phyloP scores from a whole-genome alignment of 2,113 vertebrate genomes.

The Ahaetulla prasina region DNA sequence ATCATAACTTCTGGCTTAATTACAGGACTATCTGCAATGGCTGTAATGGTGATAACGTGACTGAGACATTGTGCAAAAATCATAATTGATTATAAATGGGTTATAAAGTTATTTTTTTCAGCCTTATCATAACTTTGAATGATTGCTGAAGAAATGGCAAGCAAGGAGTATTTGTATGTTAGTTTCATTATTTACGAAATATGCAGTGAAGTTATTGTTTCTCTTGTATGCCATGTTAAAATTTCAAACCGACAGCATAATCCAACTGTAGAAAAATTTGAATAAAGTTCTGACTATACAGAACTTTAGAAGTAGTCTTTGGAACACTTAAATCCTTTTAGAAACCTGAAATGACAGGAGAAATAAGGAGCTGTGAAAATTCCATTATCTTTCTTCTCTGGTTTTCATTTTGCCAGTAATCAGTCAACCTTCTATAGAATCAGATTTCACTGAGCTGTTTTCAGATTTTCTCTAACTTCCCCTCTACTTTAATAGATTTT shows the following conservation, averaged over 20 bases:
- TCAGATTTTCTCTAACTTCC: background rate
- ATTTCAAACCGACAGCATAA: background rate
- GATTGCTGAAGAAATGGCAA: background rate
- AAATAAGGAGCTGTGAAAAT: background rate
- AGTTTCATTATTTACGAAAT: background rate
- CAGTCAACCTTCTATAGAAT: background rate
- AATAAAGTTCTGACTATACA: background rate
- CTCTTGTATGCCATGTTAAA: background rate
- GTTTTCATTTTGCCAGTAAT: background rate
- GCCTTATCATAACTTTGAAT: background rate
- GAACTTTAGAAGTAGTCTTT: background rate
- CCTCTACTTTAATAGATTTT: background rate
- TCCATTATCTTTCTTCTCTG: background rate
- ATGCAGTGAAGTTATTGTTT: background rate
- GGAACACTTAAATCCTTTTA: background rate
- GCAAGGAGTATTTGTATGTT: background rate
- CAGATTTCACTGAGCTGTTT: background rate
- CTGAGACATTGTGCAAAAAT: too few relatives aligned
- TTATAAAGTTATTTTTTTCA: background rate
- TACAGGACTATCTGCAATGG: background rate
- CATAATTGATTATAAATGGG: too few relatives aligned
- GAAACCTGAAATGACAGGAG: background rate
- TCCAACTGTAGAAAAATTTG: background rate
- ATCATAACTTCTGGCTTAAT: too few relatives aligned
- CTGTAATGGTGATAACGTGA: background rate